Conservation (phyloP, 2,888 invertebrate species). For the Drosophila quinaria region DNA sequence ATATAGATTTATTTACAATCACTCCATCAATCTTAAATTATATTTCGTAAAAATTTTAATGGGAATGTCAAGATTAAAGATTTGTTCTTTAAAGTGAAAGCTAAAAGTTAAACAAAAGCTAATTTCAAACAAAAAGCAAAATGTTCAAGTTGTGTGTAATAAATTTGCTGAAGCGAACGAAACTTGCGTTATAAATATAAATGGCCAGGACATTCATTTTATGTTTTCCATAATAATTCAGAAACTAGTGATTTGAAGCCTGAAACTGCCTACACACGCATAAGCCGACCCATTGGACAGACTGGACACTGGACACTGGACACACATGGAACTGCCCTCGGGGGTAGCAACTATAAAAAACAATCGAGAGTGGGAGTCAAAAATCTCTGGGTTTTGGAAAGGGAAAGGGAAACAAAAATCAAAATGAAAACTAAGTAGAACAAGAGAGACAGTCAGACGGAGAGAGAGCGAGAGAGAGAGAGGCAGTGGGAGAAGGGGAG, state of each 20-base stretch:
- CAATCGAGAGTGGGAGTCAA: slow-evolving; percentile 29
- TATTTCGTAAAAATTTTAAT: not conserved
- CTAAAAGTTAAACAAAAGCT: slow-evolving; percentile 27
- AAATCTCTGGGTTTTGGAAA: slow-evolving; percentile 5
- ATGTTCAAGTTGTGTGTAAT: slow-evolving; percentile 45
- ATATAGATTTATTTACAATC: not conserved
- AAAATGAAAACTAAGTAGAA: slow-evolving; percentile 41
- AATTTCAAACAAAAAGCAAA: slow-evolving; percentile 37
- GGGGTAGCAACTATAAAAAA: slow-evolving; percentile 67
- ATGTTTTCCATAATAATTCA: slow-evolving; percentile 79
- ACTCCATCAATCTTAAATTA: not conserved
- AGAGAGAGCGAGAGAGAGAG: not conserved
- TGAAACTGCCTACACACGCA: slow-evolving; percentile 75
- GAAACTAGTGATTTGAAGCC: slow-evolving; percentile 75
- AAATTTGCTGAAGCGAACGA: slow-evolving; percentile 71
- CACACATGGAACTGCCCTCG: slow-evolving; percentile 31
- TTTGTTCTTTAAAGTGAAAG: slow-evolving; percentile 22
- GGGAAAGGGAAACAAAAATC: slow-evolving; percentile 53
- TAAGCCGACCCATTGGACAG: slow-evolving; percentile 47
- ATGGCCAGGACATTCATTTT: slow-evolving; percentile 76
- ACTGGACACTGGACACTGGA: slow-evolving; percentile 12
- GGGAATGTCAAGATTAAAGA: not conserved
- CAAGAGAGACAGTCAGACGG: slow-evolving; percentile 7
- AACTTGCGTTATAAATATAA: slow-evolving; percentile 76
- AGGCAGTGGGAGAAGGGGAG: slow-evolving; percentile 1